Evolutionary conservation across 2,797 vertebrate genomes (phyloP).

Genomic region (Oreochromis mossambicus): DNA sequence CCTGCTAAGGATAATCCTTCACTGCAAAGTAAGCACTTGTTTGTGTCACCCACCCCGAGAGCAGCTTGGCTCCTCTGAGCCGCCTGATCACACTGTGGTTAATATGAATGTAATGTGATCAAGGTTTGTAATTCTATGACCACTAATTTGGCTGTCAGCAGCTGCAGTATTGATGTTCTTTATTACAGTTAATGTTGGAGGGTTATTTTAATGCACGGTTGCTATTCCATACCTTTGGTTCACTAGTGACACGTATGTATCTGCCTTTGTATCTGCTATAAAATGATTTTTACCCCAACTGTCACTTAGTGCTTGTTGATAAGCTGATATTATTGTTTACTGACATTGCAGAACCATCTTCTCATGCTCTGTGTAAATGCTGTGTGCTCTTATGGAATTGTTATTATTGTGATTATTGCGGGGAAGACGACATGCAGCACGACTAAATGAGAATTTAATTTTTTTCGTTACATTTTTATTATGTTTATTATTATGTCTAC

Average conservation of each 20-base stretch:
- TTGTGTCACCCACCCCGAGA: background rate
- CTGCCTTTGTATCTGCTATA: background rate
- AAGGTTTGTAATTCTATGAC: conserved; percentile 30
- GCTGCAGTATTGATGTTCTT: conserved; percentile 25
- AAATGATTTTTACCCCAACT: background rate
- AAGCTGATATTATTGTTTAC: background rate
- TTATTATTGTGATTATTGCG: background rate
- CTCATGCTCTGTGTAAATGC: background rate
- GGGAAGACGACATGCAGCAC: background rate
- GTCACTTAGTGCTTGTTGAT: background rate
- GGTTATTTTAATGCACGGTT: background rate
- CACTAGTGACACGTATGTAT: background rate
- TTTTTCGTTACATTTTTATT: background rate
- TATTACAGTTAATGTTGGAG: conserved; percentile 6
- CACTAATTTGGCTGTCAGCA: conserved; percentile 50
- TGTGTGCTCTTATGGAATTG: background rate
- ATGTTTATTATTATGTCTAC: background rate
- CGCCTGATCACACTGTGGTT: conserved; percentile 6
- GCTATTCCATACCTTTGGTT: background rate
- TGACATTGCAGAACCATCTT: background rate
- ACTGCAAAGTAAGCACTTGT: background rate
- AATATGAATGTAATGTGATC: conserved; percentile 50
- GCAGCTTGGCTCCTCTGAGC: background rate
- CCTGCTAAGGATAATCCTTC: background rate
- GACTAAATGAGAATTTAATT: background rate